Conservation (phyloP, 2,888 invertebrate genomes). For the Agrilus biguttatus region DNA sequence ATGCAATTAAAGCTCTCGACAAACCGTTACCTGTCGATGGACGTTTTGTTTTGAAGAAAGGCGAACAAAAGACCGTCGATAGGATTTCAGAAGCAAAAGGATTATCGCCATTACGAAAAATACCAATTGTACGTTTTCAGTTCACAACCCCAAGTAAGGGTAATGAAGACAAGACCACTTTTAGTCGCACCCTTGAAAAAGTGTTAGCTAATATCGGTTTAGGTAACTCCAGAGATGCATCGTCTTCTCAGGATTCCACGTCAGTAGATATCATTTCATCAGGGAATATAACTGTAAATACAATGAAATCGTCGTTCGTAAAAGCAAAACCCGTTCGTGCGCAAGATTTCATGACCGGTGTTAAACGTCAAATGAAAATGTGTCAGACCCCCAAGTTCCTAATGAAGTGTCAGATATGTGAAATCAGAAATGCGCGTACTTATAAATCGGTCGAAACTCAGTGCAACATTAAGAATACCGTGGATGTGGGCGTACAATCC, state of each 20-base stretch:
- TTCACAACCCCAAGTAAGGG: constrained; percentile 14
- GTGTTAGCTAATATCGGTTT: constrained; percentile 9
- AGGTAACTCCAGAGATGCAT: not conserved
- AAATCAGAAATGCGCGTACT: constrained; percentile 17
- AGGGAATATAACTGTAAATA: not conserved
- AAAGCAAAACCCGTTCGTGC: not conserved
- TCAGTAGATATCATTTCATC: not conserved
- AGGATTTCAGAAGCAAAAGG: constrained; percentile 11
- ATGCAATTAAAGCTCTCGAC: constrained; percentile 24
- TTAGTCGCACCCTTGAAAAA: constrained; percentile 9
- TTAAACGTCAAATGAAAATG: constrained; percentile 11
- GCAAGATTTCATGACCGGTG: constrained; percentile 1
- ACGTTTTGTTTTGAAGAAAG: constrained; percentile 17
- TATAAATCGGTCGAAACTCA: constrained; percentile 16
- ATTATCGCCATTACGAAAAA: constrained; percentile 17
- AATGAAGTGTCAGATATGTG: constrained; percentile 20
- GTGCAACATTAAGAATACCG: constrained; percentile 12
- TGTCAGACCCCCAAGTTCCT: constrained; percentile 18
- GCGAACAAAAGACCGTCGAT: constrained; percentile 6
- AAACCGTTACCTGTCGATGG: constrained; percentile 19
- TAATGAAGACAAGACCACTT: constrained; percentile 8
- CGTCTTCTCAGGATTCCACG: not conserved
- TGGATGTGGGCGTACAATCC: constrained; percentile 25
- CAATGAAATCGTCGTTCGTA: not conserved
- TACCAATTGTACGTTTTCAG: constrained; percentile 14